Base-by-base conservation (phyloP, 2,888 invertebrate species). In the Caenorhabditis parvicauda region DNA sequence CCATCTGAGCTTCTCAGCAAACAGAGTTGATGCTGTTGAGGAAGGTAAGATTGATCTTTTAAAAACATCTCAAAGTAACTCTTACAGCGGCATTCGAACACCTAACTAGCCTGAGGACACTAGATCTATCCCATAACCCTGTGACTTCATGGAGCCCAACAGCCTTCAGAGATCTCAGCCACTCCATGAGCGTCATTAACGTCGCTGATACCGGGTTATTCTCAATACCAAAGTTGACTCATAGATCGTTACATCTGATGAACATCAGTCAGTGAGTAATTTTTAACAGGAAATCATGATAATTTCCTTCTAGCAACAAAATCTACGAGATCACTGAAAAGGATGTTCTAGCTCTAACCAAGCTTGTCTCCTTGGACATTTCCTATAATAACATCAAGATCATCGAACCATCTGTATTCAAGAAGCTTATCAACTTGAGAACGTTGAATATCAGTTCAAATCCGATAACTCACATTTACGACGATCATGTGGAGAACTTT, bases 71-170 rank as follows among this genome's bases (percentile, higher is more conserved):
- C n/a, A n/a, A n/a, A n/a, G n/a, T n/a, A n/a, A n/a, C n/a, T n/a
- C n/a, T n/a, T n/a, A n/a, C n/a, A n/a, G n/a, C n/a, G 14, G 66
- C 76, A 1, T 80, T 80, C 42, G 66, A 66, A 19, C 58, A 65
- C 19, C 45, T 80, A 27, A 55, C 66, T 0, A 62, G 65, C 29
- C 53, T 80, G 21, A 65, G 68, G 32, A 51, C 56, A 29, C 65
- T 80, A 21, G 77, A 81, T 52, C 49, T 80, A 1, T 70, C 71
- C 27, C 58, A 75, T 46, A 81, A 81, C 60, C 81, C 78, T 7
- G 65, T 81, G 19, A 78, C 69, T n/a, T 76, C 74, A 2, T 81
- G 81, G 81, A 68, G 72, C 52, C 78, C 79, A 1, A 67, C 72
- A 9, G 75, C 76, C 21, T 79, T 79, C 52, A 57, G 64, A 67